Conservation (phyloP, 2,797 vertebrate genomes). For the Macropodus opercularis region DNA sequence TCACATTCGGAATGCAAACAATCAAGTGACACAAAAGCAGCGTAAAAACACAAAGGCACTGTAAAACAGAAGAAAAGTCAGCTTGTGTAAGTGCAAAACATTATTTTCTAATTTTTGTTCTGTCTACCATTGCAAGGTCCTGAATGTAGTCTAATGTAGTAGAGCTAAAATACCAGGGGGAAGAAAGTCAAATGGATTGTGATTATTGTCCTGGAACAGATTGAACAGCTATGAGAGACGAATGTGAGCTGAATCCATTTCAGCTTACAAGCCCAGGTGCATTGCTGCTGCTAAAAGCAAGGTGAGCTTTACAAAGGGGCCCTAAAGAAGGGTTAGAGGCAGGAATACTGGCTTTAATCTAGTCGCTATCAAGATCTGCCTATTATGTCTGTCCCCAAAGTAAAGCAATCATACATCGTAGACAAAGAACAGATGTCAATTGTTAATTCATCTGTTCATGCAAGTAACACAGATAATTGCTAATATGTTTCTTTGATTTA, state of each 20-base stretch:
- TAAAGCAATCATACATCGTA: slow-evolving; percentile 26
- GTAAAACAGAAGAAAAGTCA: slow-evolving; percentile 38
- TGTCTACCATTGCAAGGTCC: slow-evolving; percentile 61
- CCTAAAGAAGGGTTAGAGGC: slow-evolving; percentile 42
- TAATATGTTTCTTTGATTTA: background rate
- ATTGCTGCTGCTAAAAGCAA: slow-evolving; percentile 60
- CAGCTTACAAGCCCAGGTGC: slow-evolving; percentile 47
- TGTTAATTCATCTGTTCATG: slow-evolving; percentile 1
- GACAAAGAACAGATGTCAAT: slow-evolving; percentile 1
- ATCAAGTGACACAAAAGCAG: slow-evolving; percentile 13
- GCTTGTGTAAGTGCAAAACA: slow-evolving; percentile 25
- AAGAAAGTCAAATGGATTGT: slow-evolving; percentile 89
- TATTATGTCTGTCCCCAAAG: slow-evolving; percentile 46
- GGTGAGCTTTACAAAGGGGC: slow-evolving; percentile 56
- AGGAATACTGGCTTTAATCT: slow-evolving; percentile 51
- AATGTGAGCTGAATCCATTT: slow-evolving; percentile 88
- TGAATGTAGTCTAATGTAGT: slow-evolving; percentile 63
- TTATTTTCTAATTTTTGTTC: slow-evolving; percentile 61
- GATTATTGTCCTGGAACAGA: slow-evolving; percentile 94
- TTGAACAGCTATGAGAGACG: slow-evolving; percentile 85
- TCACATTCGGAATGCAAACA: slow-evolving; percentile 20
- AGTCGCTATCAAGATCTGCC: slow-evolving; percentile 36
- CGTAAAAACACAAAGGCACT: background rate
- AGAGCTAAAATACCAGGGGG: slow-evolving; percentile 88
- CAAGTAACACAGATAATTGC: background rate